Conservation (phyloP, 1,140 invertebrate genomes). For the Potamilus streckersoni region DNA sequence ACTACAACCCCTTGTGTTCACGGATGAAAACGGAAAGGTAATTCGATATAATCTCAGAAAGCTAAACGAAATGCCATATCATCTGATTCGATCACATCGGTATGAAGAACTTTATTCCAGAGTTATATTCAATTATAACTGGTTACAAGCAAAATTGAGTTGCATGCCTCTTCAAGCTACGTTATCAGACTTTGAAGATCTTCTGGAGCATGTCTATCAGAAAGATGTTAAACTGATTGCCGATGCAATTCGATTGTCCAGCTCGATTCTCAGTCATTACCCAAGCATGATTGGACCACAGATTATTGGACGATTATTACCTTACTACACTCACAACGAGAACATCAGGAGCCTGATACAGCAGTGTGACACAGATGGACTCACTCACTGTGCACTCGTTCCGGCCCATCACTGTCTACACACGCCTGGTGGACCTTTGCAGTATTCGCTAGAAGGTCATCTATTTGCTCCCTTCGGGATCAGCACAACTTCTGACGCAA, state of each 20-base stretch:
- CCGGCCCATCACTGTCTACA: constrained; percentile 96
- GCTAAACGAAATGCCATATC: constrained; percentile 88
- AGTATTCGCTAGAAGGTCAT: constrained; percentile 98
- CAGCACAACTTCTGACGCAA: constrained; percentile 88
- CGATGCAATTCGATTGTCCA: constrained; percentile 88
- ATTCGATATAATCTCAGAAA: constrained; percentile 72
- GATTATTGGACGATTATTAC: constrained; percentile 90
- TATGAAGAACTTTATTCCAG: constrained; percentile 94
- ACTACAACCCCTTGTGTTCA: constrained; percentile 92
- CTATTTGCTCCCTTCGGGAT: constrained; percentile 98
- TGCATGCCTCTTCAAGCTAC: constrained; percentile 93
- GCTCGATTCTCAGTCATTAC: constrained; percentile 79
- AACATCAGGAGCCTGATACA: constrained; percentile 87
- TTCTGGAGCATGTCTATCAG: constrained; percentile 79
- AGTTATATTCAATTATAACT: constrained; percentile 97
- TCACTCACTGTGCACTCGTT: constrained; percentile 88
- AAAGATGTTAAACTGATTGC: constrained; percentile 94
- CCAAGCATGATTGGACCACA: constrained; percentile 97
- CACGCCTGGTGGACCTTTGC: constrained; percentile 96
- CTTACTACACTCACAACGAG: constrained; percentile 68
- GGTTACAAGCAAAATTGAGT: constrained; percentile 95
- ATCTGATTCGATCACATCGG: constrained; percentile 88
- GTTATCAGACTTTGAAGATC: constrained; percentile 96
- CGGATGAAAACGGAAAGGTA: constrained; percentile 83
- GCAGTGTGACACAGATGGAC: constrained; percentile 87